phyloP scores from a whole-genome alignment of 2,113 vertebrate species.

The Indri indri region DNA sequence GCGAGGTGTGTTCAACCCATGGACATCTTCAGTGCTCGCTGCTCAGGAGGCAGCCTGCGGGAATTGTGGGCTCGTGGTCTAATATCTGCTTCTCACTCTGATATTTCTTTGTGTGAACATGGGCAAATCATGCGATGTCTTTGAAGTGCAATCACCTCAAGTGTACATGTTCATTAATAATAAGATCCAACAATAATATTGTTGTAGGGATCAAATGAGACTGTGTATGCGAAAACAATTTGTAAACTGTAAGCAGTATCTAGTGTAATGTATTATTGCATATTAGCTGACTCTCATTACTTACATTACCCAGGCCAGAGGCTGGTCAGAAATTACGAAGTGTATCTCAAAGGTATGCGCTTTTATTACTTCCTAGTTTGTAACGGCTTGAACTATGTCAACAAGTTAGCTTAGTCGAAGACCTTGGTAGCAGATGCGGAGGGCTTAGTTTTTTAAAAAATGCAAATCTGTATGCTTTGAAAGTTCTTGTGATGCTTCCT shows the following conservation, averaged over 20 bases:
- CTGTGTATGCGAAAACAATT: neutral
- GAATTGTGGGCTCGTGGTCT: neutral
- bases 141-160: neutral
- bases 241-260: neutral
- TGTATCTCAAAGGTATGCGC: neutral
- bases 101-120: neutral
- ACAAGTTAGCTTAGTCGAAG: neutral
- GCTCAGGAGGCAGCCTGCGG: neutral
- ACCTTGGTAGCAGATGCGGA: neutral
- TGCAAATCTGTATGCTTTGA: neutral
- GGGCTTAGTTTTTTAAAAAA: neutral
- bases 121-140: neutral
- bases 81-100: neutral
- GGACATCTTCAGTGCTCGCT: neutral
- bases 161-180: neutral
- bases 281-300: neutral
- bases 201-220: neutral
- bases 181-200: neutral
- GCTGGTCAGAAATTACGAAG: neutral
- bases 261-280: neutral
- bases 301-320: neutral
- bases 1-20: neutral
- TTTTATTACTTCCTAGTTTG: neutral
- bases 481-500: neutral
- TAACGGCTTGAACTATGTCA: neutral